phyloP scores from a whole-genome alignment of 2,888 invertebrate genomes.

The Volucella inanis region DNA sequence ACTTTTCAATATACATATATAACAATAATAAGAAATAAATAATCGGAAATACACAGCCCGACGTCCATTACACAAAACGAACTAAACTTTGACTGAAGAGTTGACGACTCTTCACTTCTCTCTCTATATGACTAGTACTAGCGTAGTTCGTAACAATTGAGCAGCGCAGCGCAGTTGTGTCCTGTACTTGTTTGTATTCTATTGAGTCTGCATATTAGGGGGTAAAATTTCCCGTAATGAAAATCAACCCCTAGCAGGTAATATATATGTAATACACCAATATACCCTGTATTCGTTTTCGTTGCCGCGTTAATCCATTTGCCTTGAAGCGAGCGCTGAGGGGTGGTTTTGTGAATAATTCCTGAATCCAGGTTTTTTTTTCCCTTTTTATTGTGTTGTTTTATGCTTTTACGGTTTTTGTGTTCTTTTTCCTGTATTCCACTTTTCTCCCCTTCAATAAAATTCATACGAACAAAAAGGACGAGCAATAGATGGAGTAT shows the following conservation, averaged over 20 bases:
- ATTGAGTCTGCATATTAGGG: conserved; percentile 12
- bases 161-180: conserved; percentile 31
- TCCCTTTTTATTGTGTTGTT: not conserved
- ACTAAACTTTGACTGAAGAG: conserved; percentile 59
- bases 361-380: not conserved
- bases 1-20: not conserved
- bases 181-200: not conserved
- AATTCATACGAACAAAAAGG: not conserved
- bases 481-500: not conserved
- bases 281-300: not conserved
- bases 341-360: conserved; percentile 14
- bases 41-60: conserved; percentile 53
- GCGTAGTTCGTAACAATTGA: conserved; percentile 6
- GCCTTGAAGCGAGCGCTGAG: not conserved
- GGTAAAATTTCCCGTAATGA: conserved; percentile 22
- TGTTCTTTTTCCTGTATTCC: not conserved
- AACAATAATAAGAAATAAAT: conserved; percentile 49
- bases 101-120: conserved; percentile 10
- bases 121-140: conserved; percentile 6
- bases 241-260: conserved; percentile 31
- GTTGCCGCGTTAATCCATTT: not conserved
- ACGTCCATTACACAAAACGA: conserved; percentile 68
- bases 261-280: not conserved
- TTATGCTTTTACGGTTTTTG: not conserved
- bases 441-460: conserved; percentile 17